Evolutionary conservation across 2,113 vertebrate species (phyloP).

Genomic region (Hemiprocne comata): DNA sequence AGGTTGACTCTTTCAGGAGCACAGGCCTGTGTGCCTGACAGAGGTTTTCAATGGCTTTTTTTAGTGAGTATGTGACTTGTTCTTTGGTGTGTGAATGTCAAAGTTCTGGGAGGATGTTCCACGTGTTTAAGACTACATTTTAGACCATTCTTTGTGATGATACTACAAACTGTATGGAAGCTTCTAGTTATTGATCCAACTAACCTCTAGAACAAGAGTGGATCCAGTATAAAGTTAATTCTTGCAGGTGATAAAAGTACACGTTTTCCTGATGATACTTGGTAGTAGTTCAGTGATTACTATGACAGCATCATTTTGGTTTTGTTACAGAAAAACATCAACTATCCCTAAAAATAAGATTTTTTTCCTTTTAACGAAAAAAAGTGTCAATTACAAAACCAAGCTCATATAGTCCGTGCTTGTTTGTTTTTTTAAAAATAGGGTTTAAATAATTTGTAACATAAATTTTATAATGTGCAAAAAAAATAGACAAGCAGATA

Average conservation of each 20-base stretch:
- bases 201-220: not conserved
- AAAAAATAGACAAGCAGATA: not conserved
- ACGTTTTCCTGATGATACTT: not conserved
- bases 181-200: not conserved
- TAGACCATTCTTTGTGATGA: not conserved
- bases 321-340: constrained; percentile 8
- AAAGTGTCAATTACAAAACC: constrained; percentile 37
- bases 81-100: constrained; percentile 42
- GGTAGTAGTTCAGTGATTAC: not conserved
- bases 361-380: not conserved
- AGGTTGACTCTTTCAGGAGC: not conserved
- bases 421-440: not conserved
- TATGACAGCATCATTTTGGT: not conserved
- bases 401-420: not conserved
- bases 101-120: not conserved
- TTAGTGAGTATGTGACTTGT: not conserved
- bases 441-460: constrained; percentile 11
- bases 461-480: constrained; percentile 3
- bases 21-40: not conserved
- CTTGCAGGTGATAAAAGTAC: not conserved
- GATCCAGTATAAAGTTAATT: not conserved
- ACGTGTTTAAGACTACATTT: not conserved
- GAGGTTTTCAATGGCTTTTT: not conserved
- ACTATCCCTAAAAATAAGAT: constrained; percentile 23
- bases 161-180: not conserved